phyloP scores from a whole-genome alignment of 2,113 vertebrate genomes.

The Ammodramus savannarum region DNA sequence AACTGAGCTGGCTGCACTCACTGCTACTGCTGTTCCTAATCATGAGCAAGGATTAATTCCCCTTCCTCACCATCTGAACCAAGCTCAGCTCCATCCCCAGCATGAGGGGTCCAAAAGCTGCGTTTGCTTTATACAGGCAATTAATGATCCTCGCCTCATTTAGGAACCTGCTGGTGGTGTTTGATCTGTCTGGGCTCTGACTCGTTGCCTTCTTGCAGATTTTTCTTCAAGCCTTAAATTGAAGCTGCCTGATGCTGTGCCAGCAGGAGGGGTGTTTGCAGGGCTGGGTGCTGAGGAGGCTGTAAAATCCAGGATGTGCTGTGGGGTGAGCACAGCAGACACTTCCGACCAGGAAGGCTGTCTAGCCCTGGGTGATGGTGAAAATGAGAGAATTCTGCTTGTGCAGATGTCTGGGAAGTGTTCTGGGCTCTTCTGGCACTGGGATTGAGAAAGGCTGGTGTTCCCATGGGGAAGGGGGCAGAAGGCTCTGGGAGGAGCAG shows the following conservation, averaged over 20 bases:
- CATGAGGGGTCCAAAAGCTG: neutral
- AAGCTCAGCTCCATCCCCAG: neutral
- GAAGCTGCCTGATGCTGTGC: neutral
- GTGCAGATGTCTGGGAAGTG: neutral
- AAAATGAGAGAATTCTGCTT: neutral
- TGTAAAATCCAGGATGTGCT: neutral
- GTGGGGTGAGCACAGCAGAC: neutral
- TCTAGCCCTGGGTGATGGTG: neutral
- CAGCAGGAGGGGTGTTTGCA: neutral
- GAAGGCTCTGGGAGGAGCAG: neutral
- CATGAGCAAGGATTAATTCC: neutral
- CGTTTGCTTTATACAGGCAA: neutral
- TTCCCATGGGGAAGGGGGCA: neutral
- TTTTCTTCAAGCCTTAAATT: neutral
- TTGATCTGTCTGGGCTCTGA: neutral
- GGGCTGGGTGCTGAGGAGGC: neutral
- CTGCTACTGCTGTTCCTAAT: neutral
- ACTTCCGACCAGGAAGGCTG: neutral
- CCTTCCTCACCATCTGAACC: neutral
- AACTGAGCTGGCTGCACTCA: neutral
- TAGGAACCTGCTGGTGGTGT: neutral
- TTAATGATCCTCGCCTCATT: neutral
- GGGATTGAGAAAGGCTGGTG: accelerated
- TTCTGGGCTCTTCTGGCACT: neutral
- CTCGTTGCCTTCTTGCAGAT: neutral